Base-by-base conservation (phyloP, 2,888 invertebrate species). In the Globia sparganii region DNA sequence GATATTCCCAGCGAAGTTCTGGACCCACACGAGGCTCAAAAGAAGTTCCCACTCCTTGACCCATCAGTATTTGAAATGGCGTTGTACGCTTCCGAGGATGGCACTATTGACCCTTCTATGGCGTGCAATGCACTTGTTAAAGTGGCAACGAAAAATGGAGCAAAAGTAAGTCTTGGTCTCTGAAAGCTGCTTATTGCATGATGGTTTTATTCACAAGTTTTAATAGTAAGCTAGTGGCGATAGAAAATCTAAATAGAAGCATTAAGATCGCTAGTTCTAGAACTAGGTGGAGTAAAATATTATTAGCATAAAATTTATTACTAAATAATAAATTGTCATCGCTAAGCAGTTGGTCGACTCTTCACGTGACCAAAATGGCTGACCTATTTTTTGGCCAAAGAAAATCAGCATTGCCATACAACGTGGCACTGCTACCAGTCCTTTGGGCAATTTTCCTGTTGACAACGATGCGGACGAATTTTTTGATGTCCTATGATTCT, bases 51-150 rank as follows among this genome's bases (percentile, higher is more conserved):
- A 0, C 95, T 99, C 25, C 93, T 99, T 81, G 98, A 99, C 90
- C 97, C 98, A 0, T 97, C 97, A 28, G 97, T 98, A 9, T 97
- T 99, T 88, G 96, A 97, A 88, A 98, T 98, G 87, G 98, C 98
- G 0, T 94, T 99, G 2, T 98, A 98, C 90, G 97, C 98, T 2
- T 98, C 98, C 0, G 97, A 97, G 21, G 99, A 99, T 93, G 99
- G 99, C 4, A 98, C 97, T 15, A 97, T 99, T 53, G 99, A 99
- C 92, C 99, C 99, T 0, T 97, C 98, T 0, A 98, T 98, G 97
- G 97, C 98, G 58, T 98, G 98, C 89, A 97, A 97, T 34, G 98
- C 99, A 0, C 96, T 99, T 25, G 97, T 97, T 0, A 97, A 98
- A 92, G 97, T 97, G n/a, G 98, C 99, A 0, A 97, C 97, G 0